These are phyloP conservation scores for Drosophila arizonae DNA, from an alignment of 1,140 invertebrate genomes.

Conservation along the genomic window DNA sequence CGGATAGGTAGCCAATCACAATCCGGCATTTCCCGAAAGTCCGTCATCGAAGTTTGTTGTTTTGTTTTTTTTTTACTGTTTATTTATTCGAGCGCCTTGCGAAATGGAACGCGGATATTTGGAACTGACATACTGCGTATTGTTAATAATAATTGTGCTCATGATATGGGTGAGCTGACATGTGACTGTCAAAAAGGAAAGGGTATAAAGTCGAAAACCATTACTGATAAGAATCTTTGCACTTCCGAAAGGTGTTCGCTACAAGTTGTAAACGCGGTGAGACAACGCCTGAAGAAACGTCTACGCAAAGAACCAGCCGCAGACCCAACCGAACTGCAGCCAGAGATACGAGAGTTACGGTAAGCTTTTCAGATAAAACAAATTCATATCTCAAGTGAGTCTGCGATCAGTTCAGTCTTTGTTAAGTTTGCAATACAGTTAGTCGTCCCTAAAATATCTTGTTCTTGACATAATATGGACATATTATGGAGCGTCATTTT, in stretches of 20 bases:
- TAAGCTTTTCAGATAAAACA: slow-evolving; percentile 13
- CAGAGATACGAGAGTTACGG: not conserved
- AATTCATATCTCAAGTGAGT: not conserved
- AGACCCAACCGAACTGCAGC: not conserved
- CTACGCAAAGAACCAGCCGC: not conserved
- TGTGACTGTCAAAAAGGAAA: not conserved
- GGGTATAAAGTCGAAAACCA: not conserved
- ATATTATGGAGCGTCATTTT: not conserved
- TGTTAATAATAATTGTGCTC: slow-evolving; percentile 8
- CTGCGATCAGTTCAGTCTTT: not conserved
- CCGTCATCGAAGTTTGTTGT: slow-evolving; percentile 20
- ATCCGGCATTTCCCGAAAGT: slow-evolving; percentile 17
- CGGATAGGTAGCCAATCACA: not conserved
- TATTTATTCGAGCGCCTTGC: not conserved
- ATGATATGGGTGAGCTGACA: not conserved
- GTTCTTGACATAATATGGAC: not conserved
- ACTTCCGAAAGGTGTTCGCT: slow-evolving; percentile 5
- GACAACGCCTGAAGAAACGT: not conserved
- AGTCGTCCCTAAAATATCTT: not conserved
- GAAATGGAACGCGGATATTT: slow-evolving; percentile 10
- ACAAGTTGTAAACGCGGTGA: not conserved
- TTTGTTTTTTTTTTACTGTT: not conserved
- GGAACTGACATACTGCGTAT: not conserved
- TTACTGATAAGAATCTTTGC: slow-evolving; percentile 12
- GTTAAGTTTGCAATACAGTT: slow-evolving; percentile 1